These are phyloP conservation scores for Tolmerus cingulatus DNA, from an alignment of 2,888 invertebrate species.

Conservation along the genomic window DNA sequence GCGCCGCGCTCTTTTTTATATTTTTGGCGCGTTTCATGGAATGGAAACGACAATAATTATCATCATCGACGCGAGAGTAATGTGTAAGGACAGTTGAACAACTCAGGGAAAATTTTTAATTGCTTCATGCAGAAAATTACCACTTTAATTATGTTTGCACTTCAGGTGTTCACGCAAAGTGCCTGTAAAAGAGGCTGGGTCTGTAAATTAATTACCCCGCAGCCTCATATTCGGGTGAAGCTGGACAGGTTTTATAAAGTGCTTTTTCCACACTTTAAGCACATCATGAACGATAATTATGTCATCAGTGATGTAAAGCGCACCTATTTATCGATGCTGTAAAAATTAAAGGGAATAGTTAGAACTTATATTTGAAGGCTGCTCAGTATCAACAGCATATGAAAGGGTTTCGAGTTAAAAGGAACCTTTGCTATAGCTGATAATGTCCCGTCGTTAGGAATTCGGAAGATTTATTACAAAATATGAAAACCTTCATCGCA, in stretches of 20 bases:
- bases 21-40: neutral
- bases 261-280: neutral
- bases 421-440: too few species aligned
- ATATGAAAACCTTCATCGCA: too few species aligned
- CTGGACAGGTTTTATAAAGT: neutral
- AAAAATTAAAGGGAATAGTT: neutral
- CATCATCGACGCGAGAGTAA: conserved; percentile 3
- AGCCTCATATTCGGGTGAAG: neutral
- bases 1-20: neutral
- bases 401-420: too few species aligned
- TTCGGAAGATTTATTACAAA: too few species aligned
- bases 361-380: neutral
- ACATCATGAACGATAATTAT: neutral
- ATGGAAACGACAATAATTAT: neutral
- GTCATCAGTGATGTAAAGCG: too few species aligned
- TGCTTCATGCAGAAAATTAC: conserved; percentile 22
- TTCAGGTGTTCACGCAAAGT: neutral
- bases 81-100: neutral
- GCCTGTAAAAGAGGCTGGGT: neutral
- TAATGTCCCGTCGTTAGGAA: too few species aligned
- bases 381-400: too few species aligned
- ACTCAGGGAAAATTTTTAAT: conserved; percentile 7
- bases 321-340: neutral
- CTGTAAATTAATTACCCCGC: neutral
- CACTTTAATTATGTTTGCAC: conserved; percentile 13